phyloP scores from a whole-genome alignment of 2,797 vertebrate species.

The Poecilia picta region DNA sequence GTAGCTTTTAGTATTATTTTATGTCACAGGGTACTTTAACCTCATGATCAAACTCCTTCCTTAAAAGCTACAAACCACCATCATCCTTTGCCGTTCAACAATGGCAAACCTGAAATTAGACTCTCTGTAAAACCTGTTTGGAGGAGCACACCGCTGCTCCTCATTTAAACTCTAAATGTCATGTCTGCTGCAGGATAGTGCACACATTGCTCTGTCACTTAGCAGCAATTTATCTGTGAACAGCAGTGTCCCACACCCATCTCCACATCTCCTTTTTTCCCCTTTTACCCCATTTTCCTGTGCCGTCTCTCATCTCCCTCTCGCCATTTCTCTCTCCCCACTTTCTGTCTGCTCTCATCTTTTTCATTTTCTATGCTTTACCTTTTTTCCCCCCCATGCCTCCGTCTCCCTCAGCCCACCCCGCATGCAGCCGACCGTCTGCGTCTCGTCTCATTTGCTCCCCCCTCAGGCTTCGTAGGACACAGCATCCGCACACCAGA shows the following conservation, averaged over 20 bases:
- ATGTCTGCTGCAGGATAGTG: slow-evolving; percentile 24
- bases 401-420: background rate
- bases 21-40: background rate
- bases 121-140: slow-evolving; percentile 34
- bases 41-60: background rate
- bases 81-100: slow-evolving; percentile 4
- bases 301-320: slow-evolving; percentile 18
- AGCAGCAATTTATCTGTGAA: slow-evolving; percentile 39
- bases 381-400: slow-evolving; percentile 2
- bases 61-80: slow-evolving; percentile 1
- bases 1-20: background rate
- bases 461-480: slow-evolving; percentile 55
- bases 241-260: slow-evolving; percentile 20
- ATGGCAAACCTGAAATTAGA: slow-evolving; percentile 23
- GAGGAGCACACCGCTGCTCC: slow-evolving; percentile 39
- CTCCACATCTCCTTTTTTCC: slow-evolving; percentile 12
- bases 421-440: slow-evolving; percentile 15
- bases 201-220: slow-evolving; percentile 52
- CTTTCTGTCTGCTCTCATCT: slow-evolving; percentile 12
- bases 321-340: background rate
- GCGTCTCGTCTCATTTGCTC: slow-evolving; percentile 60
- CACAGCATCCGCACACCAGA: slow-evolving; percentile 39
- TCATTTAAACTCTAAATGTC: slow-evolving; percentile 57
- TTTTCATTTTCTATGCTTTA: slow-evolving; percentile 21
- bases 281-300: slow-evolving; percentile 21